Conservation (phyloP, 2,888 invertebrate species). For the Caenorhabditis drosophilae region DNA sequence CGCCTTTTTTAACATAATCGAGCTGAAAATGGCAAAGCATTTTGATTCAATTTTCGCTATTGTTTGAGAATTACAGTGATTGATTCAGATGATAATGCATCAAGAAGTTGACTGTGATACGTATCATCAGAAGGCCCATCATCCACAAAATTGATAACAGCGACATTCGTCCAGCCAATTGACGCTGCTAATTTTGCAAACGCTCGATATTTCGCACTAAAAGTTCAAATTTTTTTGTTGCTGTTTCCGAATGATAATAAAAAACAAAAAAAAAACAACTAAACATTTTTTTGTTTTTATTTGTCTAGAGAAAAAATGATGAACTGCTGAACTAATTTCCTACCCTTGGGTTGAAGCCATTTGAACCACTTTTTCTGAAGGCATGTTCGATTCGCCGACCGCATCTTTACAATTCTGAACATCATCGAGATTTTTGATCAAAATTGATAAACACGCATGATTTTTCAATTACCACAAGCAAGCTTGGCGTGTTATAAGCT, state of each 20-base stretch:
- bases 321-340: background rate
- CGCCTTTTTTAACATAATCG: conserved; percentile 34
- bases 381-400: conserved; percentile 39
- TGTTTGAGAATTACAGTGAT: conserved; percentile 14
- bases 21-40: conserved; percentile 15
- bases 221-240: background rate
- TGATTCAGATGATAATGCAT: conserved; percentile 17
- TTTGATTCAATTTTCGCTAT: background rate
- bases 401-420: conserved; percentile 33
- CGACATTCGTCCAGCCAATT: conserved; percentile 37
- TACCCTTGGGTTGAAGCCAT: conserved; percentile 36
- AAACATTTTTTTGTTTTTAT: too few relatives aligned
- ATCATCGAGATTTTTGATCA: too few relatives aligned
- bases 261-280: too few relatives aligned
- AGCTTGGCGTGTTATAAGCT: conserved; percentile 27
- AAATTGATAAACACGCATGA: too few relatives aligned
- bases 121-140: conserved; percentile 21
- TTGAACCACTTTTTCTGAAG: conserved; percentile 18
- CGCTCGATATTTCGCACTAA: conserved; percentile 36
- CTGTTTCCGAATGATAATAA: too few relatives aligned
- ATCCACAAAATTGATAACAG: conserved; percentile 33
- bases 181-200: conserved; percentile 30
- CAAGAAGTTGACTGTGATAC: conserved; percentile 31
- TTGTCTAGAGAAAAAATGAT: too few relatives aligned
- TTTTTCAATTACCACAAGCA: conserved; percentile 18